These are phyloP conservation scores for Phylloscopus trochiloides DNA, from an alignment of 2,113 vertebrate species.

Conservation along the genomic window DNA sequence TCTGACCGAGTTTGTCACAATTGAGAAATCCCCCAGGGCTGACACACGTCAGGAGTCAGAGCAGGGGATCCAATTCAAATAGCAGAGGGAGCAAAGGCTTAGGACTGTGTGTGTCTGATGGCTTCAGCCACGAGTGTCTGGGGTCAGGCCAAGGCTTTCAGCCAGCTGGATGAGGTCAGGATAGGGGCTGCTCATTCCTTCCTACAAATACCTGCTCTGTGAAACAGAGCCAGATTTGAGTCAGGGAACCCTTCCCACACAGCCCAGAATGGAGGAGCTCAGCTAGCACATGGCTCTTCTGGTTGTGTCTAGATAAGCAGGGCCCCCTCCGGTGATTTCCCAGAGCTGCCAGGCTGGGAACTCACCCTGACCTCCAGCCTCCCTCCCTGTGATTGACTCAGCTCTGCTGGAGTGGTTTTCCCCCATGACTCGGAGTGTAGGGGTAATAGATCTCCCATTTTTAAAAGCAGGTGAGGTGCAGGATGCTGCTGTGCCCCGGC, in stretches of 20 bases:
- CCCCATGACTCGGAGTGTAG: accelerated
- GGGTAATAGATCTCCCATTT: neutral
- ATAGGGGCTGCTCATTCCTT: neutral
- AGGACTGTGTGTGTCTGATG: neutral
- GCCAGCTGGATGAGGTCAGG: neutral
- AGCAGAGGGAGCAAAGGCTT: conserved; percentile 8
- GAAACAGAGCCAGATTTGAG: neutral
- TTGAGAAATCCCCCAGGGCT: neutral
- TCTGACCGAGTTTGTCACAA: neutral
- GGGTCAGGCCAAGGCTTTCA: neutral
- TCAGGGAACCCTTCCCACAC: neutral
- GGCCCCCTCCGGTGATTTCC: neutral
- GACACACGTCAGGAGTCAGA: neutral
- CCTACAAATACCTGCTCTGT: neutral
- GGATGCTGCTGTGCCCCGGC: neutral
- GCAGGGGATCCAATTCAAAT: neutral
- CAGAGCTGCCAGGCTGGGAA: neutral
- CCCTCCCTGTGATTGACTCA: neutral
- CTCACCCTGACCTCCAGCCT: neutral
- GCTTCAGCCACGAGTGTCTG: neutral
- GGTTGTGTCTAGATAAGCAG: neutral
- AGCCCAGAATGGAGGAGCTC: neutral
- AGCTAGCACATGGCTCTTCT: neutral
- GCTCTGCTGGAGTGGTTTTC: neutral
- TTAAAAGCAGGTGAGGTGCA: neutral